Conservation (phyloP, 1,140 invertebrate genomes). For the Listronotus bonariensis region DNA sequence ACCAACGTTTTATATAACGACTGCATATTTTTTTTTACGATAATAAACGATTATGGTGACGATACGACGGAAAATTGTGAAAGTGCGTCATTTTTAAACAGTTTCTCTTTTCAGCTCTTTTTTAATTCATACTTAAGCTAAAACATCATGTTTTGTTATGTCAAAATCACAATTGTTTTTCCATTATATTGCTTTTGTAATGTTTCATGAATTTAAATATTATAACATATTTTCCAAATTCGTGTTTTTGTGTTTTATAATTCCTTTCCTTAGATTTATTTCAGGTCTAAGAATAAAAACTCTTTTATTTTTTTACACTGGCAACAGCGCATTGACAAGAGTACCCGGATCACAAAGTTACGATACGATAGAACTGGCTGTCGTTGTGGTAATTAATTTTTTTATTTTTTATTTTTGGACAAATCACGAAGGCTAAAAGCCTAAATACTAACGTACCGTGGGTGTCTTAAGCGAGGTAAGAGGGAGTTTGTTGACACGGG, state of each 20-base stretch:
- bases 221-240: slow-evolving; percentile 22
- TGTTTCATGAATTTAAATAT: slow-evolving; percentile 10
- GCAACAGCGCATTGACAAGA: no score
- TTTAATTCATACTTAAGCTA: slow-evolving; percentile 12
- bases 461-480: no score
- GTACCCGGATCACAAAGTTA: no score
- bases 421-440: no score
- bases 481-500: no score
- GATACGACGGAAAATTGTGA: neutral
- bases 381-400: no score
- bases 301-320: no score
- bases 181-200: slow-evolving; percentile 22
- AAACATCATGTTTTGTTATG: slow-evolving; percentile 19
- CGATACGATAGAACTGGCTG: no score
- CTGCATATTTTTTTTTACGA: neutral
- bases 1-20: neutral
- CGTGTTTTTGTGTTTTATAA: neutral
- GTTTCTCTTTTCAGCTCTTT: slow-evolving; percentile 4
- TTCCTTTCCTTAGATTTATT: neutral
- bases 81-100: slow-evolving; percentile 3
- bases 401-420: no score
- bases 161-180: slow-evolving; percentile 8
- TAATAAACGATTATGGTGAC: neutral
- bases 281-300: no score
- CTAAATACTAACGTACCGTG: no score